Evolutionary conservation across 2,113 vertebrate genomes (phyloP).

Genomic region (Antigone vipio): DNA sequence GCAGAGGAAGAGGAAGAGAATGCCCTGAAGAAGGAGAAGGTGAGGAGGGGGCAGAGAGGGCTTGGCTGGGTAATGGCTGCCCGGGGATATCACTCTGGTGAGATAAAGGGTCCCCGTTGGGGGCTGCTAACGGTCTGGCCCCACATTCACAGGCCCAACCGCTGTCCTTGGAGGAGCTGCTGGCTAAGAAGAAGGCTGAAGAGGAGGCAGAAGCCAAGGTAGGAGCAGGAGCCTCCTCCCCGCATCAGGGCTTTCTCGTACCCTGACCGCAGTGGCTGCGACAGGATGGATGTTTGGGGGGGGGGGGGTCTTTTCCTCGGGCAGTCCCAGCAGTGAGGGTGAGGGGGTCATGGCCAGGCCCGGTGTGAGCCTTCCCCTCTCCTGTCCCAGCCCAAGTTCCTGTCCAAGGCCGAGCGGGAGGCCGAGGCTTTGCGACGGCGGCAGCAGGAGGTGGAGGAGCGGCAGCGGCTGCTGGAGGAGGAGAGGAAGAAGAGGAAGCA

Average conservation of each 20-base stretch:
- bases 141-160: slow-evolving; percentile 81
- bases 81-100: accelerated
- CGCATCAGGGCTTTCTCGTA: accelerated
- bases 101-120: accelerated
- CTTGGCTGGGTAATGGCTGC: not conserved
- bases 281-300: not conserved
- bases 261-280: not conserved
- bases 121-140: not conserved
- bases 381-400: slow-evolving; percentile 87
- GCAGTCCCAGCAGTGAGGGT: accelerated
- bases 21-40: slow-evolving; percentile 86
- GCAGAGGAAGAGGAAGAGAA: slow-evolving; percentile 90
- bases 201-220: slow-evolving; percentile 97
- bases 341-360: accelerated
- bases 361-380: accelerated
- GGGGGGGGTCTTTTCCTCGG: not conserved
- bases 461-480: slow-evolving; percentile 85
- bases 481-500: slow-evolving; percentile 93
- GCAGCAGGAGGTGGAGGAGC: slow-evolving; percentile 87
- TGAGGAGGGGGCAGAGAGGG: not conserved
- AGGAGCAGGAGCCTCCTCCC: not conserved
- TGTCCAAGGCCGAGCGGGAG: slow-evolving; percentile 92
- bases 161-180: slow-evolving; percentile 92
- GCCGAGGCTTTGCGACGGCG: slow-evolving; percentile 90
- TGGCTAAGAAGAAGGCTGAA: slow-evolving; percentile 96